Base-by-base conservation (phyloP, 2,888 invertebrate genomes). In the Stenchaetothrips biformis region DNA sequence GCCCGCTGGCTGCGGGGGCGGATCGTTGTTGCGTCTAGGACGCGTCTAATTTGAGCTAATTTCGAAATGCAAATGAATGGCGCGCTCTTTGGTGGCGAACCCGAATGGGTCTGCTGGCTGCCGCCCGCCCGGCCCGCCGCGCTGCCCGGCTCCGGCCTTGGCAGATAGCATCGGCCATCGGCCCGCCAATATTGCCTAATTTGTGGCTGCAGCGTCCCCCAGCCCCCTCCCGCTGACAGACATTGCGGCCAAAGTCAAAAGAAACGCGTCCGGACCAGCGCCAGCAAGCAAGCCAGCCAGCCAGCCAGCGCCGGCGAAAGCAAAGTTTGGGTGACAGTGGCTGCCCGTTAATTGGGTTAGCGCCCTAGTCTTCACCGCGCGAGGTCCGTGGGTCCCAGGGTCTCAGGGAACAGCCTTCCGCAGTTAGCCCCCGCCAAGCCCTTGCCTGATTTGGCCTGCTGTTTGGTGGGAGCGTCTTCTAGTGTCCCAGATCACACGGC, bases 311-410 rank as follows among this genome's bases (percentile, higher is more conserved):
- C 16, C 13, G 13, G 67, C 67, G 25, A 74, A 74, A 74, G 67
- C 67, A 74, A 74, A 74, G 67, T 74, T 74, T 74, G 67, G 21
- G 67, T 25, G 67, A 74, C 67, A 74, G 67, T 74, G 67, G 67
- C 25, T 21, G 67, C 67, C 37, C 67, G 67, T 74, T 74, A 74
- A 74, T 74, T 74, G 67, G 67, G 67, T 74, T 74, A 74, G 67
- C 25, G 67, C 37, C 37, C 37, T 4, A 37, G 37, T 37, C 2
- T 4, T 37, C 37, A 4, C 37, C 37, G 37, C 37, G 37, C 37
- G 1, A 37, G 37, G 37, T 37, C 37, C 37, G 37, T 37, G 37
- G 37, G 37, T 37, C 37, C 37, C 37, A 4, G 37, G n/a, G n/a
- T n/a, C n/a, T n/a, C 37, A 4, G 37, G 37, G 37, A 37, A 4